Percentiles rank a stretch among this genome's conserved stretches.
phyloP scores from a whole-genome alignment of 2,113 vertebrate species.

The Scortum barcoo region DNA sequence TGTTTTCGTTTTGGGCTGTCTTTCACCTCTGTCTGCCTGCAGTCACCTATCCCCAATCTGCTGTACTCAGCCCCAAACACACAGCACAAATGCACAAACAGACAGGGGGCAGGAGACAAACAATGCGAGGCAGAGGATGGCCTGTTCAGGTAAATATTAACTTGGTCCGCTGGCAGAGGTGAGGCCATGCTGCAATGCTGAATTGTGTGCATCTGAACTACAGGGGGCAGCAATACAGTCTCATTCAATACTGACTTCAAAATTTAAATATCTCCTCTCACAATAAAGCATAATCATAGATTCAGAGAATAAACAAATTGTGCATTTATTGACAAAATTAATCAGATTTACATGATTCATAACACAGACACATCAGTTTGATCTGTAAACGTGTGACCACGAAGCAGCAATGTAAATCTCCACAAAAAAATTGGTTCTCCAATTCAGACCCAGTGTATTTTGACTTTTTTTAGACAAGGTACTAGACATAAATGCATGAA shows the following conservation, averaged over 20 bases:
- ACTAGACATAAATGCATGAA: not conserved
- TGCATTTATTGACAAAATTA: slow-evolving; percentile 33
- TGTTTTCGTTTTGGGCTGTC: not conserved
- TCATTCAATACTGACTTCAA: not conserved
- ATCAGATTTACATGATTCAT: not conserved
- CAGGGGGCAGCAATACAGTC: slow-evolving; percentile 16
- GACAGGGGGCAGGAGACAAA: slow-evolving; percentile 32
- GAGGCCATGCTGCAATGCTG: slow-evolving; percentile 22
- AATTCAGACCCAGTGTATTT: not conserved
- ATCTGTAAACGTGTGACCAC: not conserved
- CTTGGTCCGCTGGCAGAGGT: slow-evolving; percentile 43
- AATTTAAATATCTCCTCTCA: not conserved
- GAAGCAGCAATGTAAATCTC: not conserved
- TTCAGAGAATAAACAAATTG: slow-evolving; percentile 4
- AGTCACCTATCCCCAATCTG: slow-evolving; percentile 24
- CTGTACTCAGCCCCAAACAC: slow-evolving; percentile 9
- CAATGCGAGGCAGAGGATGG: slow-evolving; percentile 47
- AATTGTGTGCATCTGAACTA: not conserved
- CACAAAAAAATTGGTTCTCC: not conserved
- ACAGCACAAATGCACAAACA: slow-evolving; percentile 5
- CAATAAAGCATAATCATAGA: not conserved
- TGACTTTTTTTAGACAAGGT: slow-evolving; percentile 1
- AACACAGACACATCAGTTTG: not conserved
- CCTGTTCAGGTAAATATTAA: slow-evolving; percentile 68
- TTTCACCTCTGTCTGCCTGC: slow-evolving; percentile 7